Conservation (phyloP, 2,797 vertebrate species). For the Tokudaia tokunoshimensis region DNA sequence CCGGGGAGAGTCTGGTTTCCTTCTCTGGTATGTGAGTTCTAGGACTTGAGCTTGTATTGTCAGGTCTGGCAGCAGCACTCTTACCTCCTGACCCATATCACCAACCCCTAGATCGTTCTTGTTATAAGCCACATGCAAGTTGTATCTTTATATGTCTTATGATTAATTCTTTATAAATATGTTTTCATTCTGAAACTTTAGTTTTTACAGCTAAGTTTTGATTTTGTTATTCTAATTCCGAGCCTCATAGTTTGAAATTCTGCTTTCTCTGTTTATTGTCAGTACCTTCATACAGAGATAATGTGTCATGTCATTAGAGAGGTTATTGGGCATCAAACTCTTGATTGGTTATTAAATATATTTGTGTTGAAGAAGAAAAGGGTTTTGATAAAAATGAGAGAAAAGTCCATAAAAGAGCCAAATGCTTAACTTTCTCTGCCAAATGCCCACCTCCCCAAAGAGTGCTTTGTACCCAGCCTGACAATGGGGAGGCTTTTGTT, state of each 20-base stretch:
- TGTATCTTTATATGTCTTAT: background rate
- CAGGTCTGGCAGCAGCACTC: background rate
- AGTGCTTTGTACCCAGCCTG: background rate
- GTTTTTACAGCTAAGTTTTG: slow-evolving; percentile 37
- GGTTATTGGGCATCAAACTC: background rate
- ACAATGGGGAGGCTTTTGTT: background rate
- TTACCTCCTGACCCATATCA: background rate
- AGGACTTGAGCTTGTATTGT: background rate
- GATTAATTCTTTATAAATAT: slow-evolving; percentile 1
- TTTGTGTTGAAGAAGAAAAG: background rate
- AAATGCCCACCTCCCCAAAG: background rate
- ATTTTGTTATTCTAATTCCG: slow-evolving; percentile 23
- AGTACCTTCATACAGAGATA: background rate
- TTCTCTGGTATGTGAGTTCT: background rate
- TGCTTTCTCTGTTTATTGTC: slow-evolving; percentile 4
- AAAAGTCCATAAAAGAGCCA: background rate
- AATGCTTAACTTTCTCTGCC: background rate
- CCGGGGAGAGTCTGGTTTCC: background rate
- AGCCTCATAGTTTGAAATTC: background rate
- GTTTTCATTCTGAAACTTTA: slow-evolving; percentile 24
- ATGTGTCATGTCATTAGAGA: slow-evolving; percentile 17
- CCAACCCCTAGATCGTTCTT: background rate
- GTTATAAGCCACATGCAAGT: background rate
- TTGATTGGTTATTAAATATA: slow-evolving; percentile 30
- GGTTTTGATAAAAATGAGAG: background rate